These are phyloP conservation scores for Amblyraja radiata DNA, from an alignment of 2,797 vertebrate species.

Conservation along the genomic window DNA sequence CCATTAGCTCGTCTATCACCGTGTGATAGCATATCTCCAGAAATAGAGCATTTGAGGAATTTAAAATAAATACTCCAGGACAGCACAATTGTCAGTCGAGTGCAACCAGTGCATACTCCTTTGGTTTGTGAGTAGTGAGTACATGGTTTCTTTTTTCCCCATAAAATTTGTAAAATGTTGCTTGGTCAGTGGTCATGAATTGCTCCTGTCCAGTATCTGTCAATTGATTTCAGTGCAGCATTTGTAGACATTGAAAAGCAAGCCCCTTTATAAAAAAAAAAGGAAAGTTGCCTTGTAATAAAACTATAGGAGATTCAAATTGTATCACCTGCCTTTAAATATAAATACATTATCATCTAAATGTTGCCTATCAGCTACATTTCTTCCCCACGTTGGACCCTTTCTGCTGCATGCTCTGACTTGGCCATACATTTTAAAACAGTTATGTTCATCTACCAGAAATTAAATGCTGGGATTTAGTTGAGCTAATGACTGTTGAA, in stretches of 20 bases:
- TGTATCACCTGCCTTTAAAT: background rate
- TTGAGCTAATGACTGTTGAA: background rate
- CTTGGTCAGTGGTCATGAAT: too few species aligned
- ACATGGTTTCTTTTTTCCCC: background rate
- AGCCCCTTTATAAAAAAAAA: background rate
- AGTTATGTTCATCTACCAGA: background rate
- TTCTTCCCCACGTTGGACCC: background rate
- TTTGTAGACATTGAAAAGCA: background rate
- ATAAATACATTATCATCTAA: background rate
- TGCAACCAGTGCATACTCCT: background rate
- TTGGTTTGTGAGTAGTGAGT: background rate
- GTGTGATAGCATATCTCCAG: background rate
- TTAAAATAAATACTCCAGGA: background rate
- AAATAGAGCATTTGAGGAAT: background rate
- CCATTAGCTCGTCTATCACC: background rate
- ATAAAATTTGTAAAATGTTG: background rate
- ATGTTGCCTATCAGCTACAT: background rate
- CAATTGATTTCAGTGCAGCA: background rate
- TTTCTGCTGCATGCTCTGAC: background rate
- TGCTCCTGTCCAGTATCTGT: background rate
- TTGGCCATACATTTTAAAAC: background rate
- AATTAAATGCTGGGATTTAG: background rate
- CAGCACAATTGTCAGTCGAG: background rate
- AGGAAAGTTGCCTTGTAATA: background rate
- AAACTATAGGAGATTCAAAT: background rate